Base-by-base conservation (phyloP, 2,888 invertebrate genomes). In the Pachydiplax longipennis region DNA sequence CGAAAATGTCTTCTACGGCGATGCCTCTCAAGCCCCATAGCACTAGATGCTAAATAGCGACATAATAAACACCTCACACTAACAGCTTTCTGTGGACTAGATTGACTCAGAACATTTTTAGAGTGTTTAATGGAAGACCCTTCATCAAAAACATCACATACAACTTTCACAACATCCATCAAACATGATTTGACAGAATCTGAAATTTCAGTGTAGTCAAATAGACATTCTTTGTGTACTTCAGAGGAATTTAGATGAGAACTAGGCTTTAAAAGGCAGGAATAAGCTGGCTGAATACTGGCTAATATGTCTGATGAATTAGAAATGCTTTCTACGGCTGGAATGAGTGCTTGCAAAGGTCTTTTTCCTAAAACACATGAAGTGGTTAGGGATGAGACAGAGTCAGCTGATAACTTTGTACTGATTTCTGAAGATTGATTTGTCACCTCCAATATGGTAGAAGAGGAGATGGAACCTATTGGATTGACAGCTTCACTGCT, bases 11-110 rank as follows among this genome's bases (percentile, higher is more conserved):
- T 81, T 15, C 81, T 82, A 1, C 87, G 82, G 13, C 91, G 90
- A 90, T 92, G 92, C 12, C 91, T 91, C 58, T 91, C 82, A 53
- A 92, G 65, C 12, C 65, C 87, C 61, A 87, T 37, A 40, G 87
- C 10, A n/a, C 35, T 87, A n/a, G n/a, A 87, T 31, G 87, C 87
- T 4, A 87, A 37, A 31, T 87, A 87, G 12, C 87, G 61, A n/a
- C 87, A 87, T 12, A 87, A 35, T 8, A 87, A 22, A 61, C 87
- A 87, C 31, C 87, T 87, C 18, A 87, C 87, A 61, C 87, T 87
- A 1, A 12, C 6, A n/a, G 37, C 35, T 35, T 35, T 87, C 61
- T 87, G 87, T 37, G 4, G 22, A 61, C 65, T 40, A 12, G 22
- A 25, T 10, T 22, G 1, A 37, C n/a, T 35, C 10, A 65, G 4